phyloP scores from a whole-genome alignment of 1,140 invertebrate genomes.

The Steinernema feltiae region DNA sequence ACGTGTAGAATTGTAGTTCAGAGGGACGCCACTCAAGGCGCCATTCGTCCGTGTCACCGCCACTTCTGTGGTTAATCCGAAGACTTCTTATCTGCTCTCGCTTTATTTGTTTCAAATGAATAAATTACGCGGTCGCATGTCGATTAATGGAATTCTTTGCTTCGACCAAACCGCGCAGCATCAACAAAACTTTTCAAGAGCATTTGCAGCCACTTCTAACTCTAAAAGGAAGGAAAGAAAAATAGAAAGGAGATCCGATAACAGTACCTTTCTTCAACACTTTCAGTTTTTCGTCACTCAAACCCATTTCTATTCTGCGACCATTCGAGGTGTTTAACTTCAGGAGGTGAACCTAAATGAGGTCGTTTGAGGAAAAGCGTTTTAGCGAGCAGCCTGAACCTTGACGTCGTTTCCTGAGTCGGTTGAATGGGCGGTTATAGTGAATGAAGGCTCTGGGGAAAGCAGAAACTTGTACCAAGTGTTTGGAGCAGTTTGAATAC shows the following conservation, averaged over 20 bases:
- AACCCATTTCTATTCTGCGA: not conserved
- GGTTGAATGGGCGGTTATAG: not conserved
- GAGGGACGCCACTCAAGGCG: not conserved
- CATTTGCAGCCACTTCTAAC: not conserved
- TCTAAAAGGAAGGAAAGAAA: not conserved
- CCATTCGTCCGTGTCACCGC: too few species aligned
- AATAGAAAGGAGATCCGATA: not conserved
- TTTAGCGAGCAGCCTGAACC: not conserved
- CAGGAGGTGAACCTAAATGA: not conserved
- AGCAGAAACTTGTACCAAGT: not conserved
- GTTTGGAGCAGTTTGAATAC: not conserved
- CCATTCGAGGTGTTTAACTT: not conserved
- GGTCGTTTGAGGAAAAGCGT: not conserved
- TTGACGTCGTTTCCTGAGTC: not conserved
- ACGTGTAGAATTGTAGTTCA: too few species aligned
- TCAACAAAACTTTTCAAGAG: not conserved
- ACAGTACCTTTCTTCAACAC: not conserved
- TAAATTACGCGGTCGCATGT: constrained; percentile 2
- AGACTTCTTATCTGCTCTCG: not conserved
- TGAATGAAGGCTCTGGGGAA: not conserved
- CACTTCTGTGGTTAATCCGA: too few species aligned
- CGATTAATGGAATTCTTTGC: not conserved
- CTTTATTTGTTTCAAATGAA: not conserved
- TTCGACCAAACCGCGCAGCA: not conserved
- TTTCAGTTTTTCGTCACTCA: not conserved